These are phyloP conservation scores for Drosophila guanche DNA, from an alignment of 1,140 invertebrate species.

Conservation along the genomic window DNA sequence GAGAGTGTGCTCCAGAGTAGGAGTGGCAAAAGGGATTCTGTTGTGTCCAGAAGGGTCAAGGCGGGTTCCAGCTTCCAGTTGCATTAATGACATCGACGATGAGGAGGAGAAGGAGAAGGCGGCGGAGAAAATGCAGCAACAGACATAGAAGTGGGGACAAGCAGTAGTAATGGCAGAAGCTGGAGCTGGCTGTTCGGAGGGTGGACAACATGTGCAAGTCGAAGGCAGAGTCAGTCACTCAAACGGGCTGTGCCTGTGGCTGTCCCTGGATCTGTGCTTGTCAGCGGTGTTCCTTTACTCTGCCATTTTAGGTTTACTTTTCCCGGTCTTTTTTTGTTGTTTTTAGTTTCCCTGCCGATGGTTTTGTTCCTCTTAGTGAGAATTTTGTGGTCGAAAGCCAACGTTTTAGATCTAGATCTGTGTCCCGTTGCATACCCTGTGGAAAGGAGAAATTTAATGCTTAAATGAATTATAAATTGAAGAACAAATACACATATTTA, in stretches of 20 bases:
- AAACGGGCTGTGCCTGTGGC: slow-evolving; percentile 54
- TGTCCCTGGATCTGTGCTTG: slow-evolving; percentile 48
- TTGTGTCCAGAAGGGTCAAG: slow-evolving; percentile 32
- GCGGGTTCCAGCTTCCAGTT: slow-evolving; percentile 46
- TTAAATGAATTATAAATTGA: too few relatives aligned
- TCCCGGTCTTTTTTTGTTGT: not conserved
- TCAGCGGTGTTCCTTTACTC: not conserved
- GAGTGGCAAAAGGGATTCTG: slow-evolving; percentile 58
- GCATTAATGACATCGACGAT: slow-evolving; percentile 75
- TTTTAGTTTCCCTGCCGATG: slow-evolving; percentile 4
- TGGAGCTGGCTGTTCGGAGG: slow-evolving; percentile 9
- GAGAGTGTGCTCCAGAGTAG: not conserved
- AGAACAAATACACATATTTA: too few relatives aligned
- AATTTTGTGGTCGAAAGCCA: slow-evolving; percentile 57
- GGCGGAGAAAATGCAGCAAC: not conserved
- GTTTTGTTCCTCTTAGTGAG: slow-evolving; percentile 12
- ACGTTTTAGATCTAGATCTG: slow-evolving; percentile 64
- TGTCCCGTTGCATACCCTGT: not conserved
- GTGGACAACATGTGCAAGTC: slow-evolving; percentile 57
- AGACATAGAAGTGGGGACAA: slow-evolving; percentile 15
- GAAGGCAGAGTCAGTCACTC: slow-evolving; percentile 75
- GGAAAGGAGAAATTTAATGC: too few relatives aligned
- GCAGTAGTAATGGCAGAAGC: slow-evolving; percentile 5
- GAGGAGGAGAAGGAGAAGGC: not conserved
- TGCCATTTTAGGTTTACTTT: not conserved